phyloP scores from a whole-genome alignment of 2,797 vertebrate genomes.

The Lerista edwardsae region DNA sequence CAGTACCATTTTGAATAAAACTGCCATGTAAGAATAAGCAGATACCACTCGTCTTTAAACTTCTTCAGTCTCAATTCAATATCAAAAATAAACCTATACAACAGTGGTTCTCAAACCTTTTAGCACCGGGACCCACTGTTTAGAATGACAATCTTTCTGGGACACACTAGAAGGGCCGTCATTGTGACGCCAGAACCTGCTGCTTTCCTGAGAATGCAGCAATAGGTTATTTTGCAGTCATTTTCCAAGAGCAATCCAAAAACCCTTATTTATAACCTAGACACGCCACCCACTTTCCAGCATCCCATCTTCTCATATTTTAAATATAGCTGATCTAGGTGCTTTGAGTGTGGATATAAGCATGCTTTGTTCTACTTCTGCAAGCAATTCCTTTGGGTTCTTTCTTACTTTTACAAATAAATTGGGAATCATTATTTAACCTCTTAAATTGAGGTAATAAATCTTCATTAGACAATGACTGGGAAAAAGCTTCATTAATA shows the following conservation, averaged over 20 bases:
- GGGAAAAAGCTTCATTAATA: constrained; percentile 47
- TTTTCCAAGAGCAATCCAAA: no score
- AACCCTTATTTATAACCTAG: no score
- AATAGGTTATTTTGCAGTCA: no score
- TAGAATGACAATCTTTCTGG: no score
- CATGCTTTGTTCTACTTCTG: background rate
- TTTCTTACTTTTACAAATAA: constrained; percentile 23
- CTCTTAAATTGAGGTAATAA: constrained; percentile 36
- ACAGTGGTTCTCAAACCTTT: background rate
- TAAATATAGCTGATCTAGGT: no score
- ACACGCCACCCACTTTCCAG: no score
- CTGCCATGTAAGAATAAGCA: background rate
- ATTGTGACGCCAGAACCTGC: no score
- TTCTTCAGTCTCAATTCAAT: background rate
- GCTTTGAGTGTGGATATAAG: background rate
- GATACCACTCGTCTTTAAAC: background rate
- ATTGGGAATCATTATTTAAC: constrained; percentile 31
- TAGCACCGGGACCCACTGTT: no score
- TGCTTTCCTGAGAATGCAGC: no score
- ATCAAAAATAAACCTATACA: constrained; percentile 18
- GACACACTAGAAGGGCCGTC: no score
- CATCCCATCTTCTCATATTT: no score
- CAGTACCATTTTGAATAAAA: background rate
- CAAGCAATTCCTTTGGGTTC: background rate
- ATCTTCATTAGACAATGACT: constrained; percentile 48